Percentiles rank a stretch among this genome's conserved stretches.
Conservation (phyloP, 2,888 invertebrate genomes). For the Villa cingulata region DNA sequence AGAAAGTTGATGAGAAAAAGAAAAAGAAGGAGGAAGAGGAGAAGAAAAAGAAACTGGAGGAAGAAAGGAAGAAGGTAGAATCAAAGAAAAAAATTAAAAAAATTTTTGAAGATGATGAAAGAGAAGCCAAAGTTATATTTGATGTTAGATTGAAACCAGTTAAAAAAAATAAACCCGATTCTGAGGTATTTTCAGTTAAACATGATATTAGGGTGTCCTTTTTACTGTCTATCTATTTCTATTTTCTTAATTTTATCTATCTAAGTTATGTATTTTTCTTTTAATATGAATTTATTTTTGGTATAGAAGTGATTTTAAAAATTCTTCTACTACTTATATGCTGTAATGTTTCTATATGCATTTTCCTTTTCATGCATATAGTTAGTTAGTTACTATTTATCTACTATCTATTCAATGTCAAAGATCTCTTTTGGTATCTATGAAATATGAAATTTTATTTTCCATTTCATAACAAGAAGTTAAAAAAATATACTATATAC, state of each 20-base stretch:
- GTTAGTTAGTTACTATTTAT: no score
- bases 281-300: no score
- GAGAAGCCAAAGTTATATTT: constrained; percentile 37
- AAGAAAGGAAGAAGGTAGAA: constrained; percentile 23
- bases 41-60: constrained; percentile 34
- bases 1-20: constrained; percentile 41
- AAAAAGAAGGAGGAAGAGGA: constrained; percentile 42
- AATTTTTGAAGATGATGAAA: constrained; percentile 35
- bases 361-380: no score
- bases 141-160: constrained; percentile 36
- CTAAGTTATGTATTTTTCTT: no score
- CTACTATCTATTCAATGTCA: no score
- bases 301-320: no score
- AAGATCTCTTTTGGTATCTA: no score
- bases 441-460: no score
- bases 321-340: no score
- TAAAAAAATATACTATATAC: no score
- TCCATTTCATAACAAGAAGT: no score
- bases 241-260: neutral
- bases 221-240: constrained; percentile 19
- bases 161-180: constrained; percentile 15
- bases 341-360: no score
- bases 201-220: constrained; percentile 17
- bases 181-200: constrained; percentile 21
- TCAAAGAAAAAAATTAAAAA: constrained; percentile 23